phyloP scores from a whole-genome alignment of 2,797 vertebrate species.

The Amazona finschi region DNA sequence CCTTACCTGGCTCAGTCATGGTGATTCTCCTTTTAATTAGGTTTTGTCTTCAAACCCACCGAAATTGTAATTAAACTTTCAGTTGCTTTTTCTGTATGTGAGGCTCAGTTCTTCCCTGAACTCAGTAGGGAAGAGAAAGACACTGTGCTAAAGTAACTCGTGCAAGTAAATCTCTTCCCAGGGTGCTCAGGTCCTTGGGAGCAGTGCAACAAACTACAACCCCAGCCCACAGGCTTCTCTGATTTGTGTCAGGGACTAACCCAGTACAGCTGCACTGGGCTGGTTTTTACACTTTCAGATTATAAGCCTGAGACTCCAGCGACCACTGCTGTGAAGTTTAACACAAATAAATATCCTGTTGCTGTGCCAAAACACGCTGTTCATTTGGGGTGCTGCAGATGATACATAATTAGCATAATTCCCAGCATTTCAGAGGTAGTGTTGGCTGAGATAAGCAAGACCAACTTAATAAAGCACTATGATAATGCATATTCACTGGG shows the following conservation, averaged over 20 bases:
- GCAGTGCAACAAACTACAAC: not conserved
- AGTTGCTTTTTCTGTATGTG: not conserved
- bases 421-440: not conserved
- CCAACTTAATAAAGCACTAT: not conserved
- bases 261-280: rapidly evolving
- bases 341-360: not conserved
- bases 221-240: not conserved
- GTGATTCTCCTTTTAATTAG: not conserved
- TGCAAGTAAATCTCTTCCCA: not conserved
- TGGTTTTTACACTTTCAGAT: not conserved
- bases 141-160: rapidly evolving
- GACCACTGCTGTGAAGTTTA: not conserved
- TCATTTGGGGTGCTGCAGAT: not conserved
- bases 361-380: not conserved
- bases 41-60: not conserved
- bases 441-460: not conserved
- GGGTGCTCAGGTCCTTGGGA: not conserved
- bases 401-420: not conserved
- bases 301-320: not conserved
- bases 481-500: not conserved
- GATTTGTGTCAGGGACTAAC: rapidly evolving
- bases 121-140: not conserved
- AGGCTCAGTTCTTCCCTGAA: not conserved
- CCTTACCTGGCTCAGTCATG: not conserved
- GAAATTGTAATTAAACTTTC: not conserved